These are phyloP conservation scores for Tyrannus savana DNA, from an alignment of 2,113 vertebrate genomes.

Conservation along the genomic window DNA sequence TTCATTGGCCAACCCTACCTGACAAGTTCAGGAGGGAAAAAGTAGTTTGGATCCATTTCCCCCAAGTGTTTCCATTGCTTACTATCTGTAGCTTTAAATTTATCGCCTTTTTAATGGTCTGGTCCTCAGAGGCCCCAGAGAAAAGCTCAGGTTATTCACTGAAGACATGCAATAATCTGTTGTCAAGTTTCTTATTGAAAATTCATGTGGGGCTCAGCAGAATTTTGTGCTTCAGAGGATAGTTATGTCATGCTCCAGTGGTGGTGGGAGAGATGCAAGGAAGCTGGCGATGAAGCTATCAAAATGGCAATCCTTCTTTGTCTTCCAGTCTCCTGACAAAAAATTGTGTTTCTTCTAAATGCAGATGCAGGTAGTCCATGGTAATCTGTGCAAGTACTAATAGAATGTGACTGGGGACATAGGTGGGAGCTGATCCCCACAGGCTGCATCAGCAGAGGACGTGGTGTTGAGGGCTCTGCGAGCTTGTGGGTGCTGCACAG, in stretches of 20 bases:
- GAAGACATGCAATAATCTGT: neutral
- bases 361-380: neutral
- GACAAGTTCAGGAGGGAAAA: neutral
- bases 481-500: neutral
- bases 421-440: neutral
- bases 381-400: neutral
- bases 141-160: neutral
- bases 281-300: neutral
- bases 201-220: neutral
- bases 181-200: slow-evolving; percentile 21
- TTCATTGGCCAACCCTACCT: neutral
- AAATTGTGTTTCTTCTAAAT: neutral
- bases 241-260: neutral
- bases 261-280: neutral
- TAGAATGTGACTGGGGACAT: accelerated
- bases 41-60: neutral
- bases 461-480: neutral
- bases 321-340: neutral
- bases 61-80: neutral
- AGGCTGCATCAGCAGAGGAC: neutral
- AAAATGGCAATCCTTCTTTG: neutral
- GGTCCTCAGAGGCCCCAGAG: neutral
- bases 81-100: neutral
- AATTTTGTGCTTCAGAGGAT: neutral
- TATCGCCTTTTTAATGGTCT: neutral